Conservation (phyloP, 2,113 vertebrate genomes). For the Dasyornis broadbenti region DNA sequence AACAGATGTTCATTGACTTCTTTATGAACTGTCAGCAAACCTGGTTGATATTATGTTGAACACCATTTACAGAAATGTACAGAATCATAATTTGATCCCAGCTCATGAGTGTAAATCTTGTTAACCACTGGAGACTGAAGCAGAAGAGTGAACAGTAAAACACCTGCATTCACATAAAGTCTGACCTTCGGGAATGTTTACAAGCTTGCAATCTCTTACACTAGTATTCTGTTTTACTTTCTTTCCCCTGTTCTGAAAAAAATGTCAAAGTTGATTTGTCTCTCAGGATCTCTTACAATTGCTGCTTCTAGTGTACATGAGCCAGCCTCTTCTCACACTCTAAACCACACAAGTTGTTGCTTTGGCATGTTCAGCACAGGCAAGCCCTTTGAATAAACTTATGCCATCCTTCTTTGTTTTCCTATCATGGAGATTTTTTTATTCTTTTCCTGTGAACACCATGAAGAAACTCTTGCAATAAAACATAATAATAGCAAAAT, state of each 20-base stretch:
- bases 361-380: background rate
- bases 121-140: background rate
- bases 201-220: background rate
- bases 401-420: background rate
- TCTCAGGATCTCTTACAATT: background rate
- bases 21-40: background rate
- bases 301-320: background rate
- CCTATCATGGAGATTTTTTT: background rate
- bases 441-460: background rate
- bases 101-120: background rate
- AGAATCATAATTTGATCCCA: background rate
- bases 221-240: background rate
- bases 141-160: background rate
- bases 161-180: background rate
- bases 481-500: background rate
- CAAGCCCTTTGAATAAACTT: background rate
- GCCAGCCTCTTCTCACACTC: background rate
- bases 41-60: background rate
- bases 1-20: background rate
- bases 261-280: background rate
- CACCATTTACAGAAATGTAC: background rate
- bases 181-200: background rate
- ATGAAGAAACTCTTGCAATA: background rate
- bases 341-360: background rate
- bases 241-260: background rate